phyloP scores from a whole-genome alignment of 2,113 vertebrate genomes.

The Tenrec ecaudatus region DNA sequence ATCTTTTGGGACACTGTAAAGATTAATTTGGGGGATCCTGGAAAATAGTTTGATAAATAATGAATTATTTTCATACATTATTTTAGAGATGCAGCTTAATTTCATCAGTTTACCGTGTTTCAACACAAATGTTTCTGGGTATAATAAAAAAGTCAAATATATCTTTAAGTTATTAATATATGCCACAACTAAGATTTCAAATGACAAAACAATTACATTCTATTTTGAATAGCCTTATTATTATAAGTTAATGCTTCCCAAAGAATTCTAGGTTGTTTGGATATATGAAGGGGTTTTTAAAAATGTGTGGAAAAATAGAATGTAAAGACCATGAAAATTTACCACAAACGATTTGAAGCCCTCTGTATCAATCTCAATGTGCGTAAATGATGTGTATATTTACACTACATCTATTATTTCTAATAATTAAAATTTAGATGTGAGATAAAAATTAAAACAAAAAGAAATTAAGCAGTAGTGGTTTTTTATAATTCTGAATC shows the following conservation, averaged over 20 bases:
- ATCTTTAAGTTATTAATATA: slow-evolving; percentile 14
- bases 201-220: not conserved
- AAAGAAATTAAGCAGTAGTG: slow-evolving; percentile 7
- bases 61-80: slow-evolving; percentile 19
- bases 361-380: not conserved
- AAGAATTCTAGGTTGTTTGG: not conserved
- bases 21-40: not conserved
- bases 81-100: slow-evolving; percentile 1
- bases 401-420: not conserved
- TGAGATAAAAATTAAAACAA: not conserved
- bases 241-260: not conserved
- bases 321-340: too few relatives aligned
- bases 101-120: slow-evolving; percentile 38
- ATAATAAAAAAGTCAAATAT: slow-evolving; percentile 47
- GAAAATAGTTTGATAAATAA: not conserved
- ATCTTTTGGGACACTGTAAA: slow-evolving; percentile 43
- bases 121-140: not conserved
- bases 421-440: slow-evolving; percentile 23
- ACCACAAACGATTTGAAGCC: too few relatives aligned
- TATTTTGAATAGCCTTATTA: slow-evolving; percentile 1
- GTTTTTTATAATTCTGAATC: slow-evolving; percentile 26
- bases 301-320: too few relatives aligned
- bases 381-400: not conserved
- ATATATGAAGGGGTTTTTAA: not conserved
- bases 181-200: slow-evolving; percentile 32